A percentile compares a stretch with the other conserved stretches of the same genome.
Conservation (phyloP, 37 sponge, comb jelly and placozoan genomes). For the Lycopodina hypogea region DNA sequence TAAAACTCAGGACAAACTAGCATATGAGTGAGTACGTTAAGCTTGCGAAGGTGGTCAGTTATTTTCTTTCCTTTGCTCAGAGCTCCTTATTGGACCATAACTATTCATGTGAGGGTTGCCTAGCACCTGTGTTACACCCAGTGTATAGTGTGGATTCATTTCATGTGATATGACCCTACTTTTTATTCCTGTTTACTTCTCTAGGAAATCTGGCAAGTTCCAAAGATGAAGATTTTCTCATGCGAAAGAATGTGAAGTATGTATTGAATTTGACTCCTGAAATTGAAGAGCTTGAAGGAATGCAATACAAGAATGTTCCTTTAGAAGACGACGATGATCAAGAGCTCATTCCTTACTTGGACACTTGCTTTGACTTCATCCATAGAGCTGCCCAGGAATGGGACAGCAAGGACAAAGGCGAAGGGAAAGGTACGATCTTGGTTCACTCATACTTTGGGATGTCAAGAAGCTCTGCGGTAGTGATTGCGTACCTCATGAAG, state of each 20-base stretch:
- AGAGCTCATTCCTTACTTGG: slow-evolving; percentile 16
- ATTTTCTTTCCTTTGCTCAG: no score
- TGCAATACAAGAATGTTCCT: slow-evolving; percentile 34
- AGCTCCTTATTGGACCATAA: no score
- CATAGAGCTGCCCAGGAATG: slow-evolving; percentile 8
- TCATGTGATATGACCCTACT: no score
- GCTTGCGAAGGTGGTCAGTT: no score
- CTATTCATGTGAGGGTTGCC: no score
- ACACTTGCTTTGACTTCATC: slow-evolving; percentile 56
- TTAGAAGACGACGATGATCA: slow-evolving; percentile 67
- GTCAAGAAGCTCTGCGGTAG: slow-evolving; percentile 52
- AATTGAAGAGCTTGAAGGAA: slow-evolving; percentile 13
- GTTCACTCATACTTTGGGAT: slow-evolving; percentile 75
- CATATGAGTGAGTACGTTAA: no score
- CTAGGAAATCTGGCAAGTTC: slow-evolving; percentile 55
- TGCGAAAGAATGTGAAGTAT: slow-evolving; percentile 32
- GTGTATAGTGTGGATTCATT: no score
- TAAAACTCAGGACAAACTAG: no score
- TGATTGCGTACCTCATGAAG: slow-evolving; percentile 72
- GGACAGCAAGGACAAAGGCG: not conserved
- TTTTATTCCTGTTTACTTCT: no score
- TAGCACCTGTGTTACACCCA: no score
- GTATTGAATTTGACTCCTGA: slow-evolving; percentile 44
- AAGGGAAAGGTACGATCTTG: slow-evolving; percentile 14
- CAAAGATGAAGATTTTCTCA: slow-evolving; percentile 31